phyloP scores from a whole-genome alignment of 2,797 vertebrate species.

The Coregonus sp. region DNA sequence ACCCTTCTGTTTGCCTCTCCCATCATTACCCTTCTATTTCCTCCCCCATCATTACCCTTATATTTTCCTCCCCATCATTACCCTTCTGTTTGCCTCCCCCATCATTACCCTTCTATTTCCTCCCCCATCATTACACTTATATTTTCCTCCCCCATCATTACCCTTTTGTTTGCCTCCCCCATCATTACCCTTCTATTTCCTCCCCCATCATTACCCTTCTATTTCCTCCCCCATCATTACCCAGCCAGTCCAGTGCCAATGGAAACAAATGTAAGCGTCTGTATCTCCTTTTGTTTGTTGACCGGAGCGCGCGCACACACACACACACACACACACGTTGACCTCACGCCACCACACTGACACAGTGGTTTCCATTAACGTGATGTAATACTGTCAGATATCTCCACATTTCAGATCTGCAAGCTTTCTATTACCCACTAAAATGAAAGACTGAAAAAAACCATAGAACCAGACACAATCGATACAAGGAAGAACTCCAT shows the following conservation, averaged over 20 bases:
- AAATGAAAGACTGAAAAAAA: slow-evolving; percentile 36
- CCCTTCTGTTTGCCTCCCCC: no score
- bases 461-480: slow-evolving; percentile 31
- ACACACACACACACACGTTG: slow-evolving; percentile 16
- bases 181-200: no score
- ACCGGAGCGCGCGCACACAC: not conserved
- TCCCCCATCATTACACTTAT: no score
- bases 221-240: no score
- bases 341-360: slow-evolving; percentile 52
- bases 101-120: no score
- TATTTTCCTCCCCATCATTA: no score
- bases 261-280: slow-evolving; percentile 75
- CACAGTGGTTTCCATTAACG: slow-evolving; percentile 64
- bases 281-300: slow-evolving; percentile 67
- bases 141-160: no score
- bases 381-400: slow-evolving; percentile 62
- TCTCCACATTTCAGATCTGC: slow-evolving; percentile 58
- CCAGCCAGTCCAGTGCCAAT: slow-evolving; percentile 55
- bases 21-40: no score
- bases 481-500: slow-evolving; percentile 32
- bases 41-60: no score
- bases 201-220: no score
- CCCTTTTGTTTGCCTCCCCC: no score
- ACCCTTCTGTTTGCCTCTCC: no score
- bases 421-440: slow-evolving; percentile 55